phyloP scores from a whole-genome alignment of 2,113 vertebrate species.

The Scopus umbretta region DNA sequence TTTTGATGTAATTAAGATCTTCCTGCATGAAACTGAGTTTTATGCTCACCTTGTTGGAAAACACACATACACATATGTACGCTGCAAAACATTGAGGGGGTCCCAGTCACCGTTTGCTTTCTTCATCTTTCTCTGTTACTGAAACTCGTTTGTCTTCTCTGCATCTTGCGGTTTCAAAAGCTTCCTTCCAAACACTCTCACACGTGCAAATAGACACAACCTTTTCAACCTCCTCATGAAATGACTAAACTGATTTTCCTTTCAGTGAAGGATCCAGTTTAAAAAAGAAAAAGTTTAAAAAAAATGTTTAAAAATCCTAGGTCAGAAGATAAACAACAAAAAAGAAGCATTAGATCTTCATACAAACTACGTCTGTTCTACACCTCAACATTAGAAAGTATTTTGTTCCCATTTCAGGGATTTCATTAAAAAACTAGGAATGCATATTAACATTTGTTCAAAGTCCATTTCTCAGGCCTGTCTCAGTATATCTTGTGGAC shows the following conservation, averaged over 20 bases:
- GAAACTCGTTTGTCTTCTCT: not conserved
- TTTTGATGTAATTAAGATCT: not conserved
- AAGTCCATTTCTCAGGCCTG: not conserved
- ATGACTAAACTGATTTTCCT: not conserved
- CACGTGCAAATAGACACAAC: accelerated
- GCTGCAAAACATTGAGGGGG: not conserved
- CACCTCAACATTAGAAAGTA: not conserved
- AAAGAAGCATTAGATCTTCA: not conserved
- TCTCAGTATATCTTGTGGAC: not conserved
- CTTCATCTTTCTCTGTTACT: not conserved
- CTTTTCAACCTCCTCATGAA: not conserved
- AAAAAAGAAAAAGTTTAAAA: not conserved
- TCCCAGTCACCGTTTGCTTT: not conserved
- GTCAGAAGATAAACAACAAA: not conserved
- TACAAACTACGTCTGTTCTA: not conserved
- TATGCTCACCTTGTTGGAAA: not conserved
- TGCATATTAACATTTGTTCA: not conserved
- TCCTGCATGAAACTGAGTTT: not conserved
- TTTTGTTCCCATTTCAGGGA: not conserved
- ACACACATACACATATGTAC: not conserved
- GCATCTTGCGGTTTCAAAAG: not conserved
- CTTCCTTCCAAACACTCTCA: not conserved
- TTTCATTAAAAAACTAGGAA: not conserved
- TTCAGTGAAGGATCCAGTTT: not conserved
- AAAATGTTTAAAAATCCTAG: not conserved